Conservation (phyloP, 2,797 vertebrate genomes). For the Lacerta agilis region DNA sequence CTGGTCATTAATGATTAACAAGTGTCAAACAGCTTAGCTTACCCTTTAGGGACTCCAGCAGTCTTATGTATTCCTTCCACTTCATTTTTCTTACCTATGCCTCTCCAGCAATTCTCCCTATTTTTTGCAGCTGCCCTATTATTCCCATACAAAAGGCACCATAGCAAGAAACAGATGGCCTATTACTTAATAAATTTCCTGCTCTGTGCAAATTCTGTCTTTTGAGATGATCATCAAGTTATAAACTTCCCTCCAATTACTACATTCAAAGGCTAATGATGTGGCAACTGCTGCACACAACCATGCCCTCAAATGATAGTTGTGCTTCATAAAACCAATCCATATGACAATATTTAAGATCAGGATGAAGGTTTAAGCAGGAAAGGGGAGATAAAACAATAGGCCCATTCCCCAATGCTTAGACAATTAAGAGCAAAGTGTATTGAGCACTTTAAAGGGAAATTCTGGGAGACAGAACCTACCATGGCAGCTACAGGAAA, state of each 20-base stretch:
- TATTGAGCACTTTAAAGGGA: neutral
- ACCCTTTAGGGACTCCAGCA: neutral
- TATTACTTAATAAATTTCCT: neutral
- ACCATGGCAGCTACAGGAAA: conserved; percentile 96
- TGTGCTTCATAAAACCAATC: neutral
- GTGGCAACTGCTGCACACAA: too few relatives aligned
- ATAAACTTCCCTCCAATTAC: neutral
- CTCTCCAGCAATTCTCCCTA: neutral
- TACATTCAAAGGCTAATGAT: neutral
- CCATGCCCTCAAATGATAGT: neutral
- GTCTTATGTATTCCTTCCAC: neutral
- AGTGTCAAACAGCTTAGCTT: neutral
- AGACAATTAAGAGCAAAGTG: neutral
- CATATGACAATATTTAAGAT: neutral
- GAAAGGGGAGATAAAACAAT: neutral
- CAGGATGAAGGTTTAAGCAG: neutral
- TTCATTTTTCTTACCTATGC: neutral
- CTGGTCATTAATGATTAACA: neutral
- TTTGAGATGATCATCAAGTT: neutral
- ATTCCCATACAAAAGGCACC: neutral
- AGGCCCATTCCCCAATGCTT: neutral
- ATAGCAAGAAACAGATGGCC: neutral
- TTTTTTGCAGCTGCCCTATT: neutral
- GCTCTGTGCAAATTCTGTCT: too few relatives aligned
- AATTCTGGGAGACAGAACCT: conserved; percentile 41